Conservation (phyloP, 2,797 vertebrate species). For the Crypturellus tataupa region DNA sequence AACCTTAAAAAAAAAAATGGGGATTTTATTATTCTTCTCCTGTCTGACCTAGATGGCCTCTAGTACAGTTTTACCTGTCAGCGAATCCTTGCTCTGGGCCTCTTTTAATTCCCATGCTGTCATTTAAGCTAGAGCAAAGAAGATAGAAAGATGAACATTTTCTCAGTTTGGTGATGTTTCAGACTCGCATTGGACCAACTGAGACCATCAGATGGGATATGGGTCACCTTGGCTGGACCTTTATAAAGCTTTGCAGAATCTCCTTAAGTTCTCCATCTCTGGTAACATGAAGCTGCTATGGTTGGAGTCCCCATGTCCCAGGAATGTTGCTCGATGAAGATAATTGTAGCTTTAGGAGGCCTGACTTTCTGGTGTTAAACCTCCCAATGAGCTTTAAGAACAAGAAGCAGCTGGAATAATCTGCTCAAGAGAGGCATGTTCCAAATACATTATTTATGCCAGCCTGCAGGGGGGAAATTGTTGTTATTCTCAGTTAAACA, state of each 20-base stretch:
- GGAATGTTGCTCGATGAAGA: background rate
- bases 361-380: constrained; percentile 23
- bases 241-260: background rate
- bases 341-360: background rate
- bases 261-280: background rate
- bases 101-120: background rate
- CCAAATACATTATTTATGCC: constrained; percentile 67
- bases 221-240: background rate
- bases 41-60: background rate
- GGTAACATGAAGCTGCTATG: fast-evolving
- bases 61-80: background rate
- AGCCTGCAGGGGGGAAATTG: constrained; percentile 29
- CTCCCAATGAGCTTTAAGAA: constrained; percentile 9
- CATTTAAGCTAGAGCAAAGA: background rate
- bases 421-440: background rate
- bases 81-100: background rate
- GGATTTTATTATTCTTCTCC: background rate
- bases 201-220: fast-evolving
- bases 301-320: background rate
- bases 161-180: background rate
- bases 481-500: constrained; percentile 63
- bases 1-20: background rate
- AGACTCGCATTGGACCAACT: fast-evolving
- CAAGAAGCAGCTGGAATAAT: constrained; percentile 45
- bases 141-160: fast-evolving